Evolutionary conservation across 2,797 vertebrate species (phyloP).

Genomic region (Takifugu ocellatus): DNA sequence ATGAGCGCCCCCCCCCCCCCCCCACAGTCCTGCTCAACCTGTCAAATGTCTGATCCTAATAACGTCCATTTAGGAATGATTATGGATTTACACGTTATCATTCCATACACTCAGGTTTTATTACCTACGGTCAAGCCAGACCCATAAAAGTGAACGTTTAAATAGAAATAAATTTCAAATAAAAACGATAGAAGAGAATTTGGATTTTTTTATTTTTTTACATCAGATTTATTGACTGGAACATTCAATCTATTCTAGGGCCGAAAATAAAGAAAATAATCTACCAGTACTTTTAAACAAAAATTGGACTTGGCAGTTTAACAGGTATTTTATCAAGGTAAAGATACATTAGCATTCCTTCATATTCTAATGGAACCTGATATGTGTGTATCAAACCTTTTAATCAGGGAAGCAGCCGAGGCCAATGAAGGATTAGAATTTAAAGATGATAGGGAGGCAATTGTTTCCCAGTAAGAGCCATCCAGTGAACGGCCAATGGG

Average conservation of each 20-base stretch:
- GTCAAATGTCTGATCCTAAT: constrained; percentile 12
- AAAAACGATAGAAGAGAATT: no score
- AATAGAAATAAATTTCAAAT: no score
- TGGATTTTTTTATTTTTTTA: no score
- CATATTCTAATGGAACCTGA: constrained; percentile 66
- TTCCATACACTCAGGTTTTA: no score
- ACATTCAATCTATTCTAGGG: constrained; percentile 26
- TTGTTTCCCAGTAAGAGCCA: constrained; percentile 35
- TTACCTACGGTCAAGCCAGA: no score
- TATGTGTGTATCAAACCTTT: constrained; percentile 59
- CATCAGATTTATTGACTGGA: no score
- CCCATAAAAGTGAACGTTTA: no score
- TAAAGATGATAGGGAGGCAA: constrained; percentile 33
- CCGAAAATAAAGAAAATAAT: constrained; percentile 43
- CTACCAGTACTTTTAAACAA: constrained; percentile 30
- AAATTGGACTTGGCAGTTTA: constrained; percentile 57
- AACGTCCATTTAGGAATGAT: constrained; percentile 12
- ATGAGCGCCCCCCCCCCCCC: not conserved
- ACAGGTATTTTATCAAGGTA: constrained; percentile 67
- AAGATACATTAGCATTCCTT: constrained; percentile 72
- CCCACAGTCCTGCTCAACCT: constrained; percentile 16
- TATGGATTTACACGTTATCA: constrained; percentile 21
- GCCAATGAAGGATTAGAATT: constrained; percentile 55
- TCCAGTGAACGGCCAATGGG: constrained; percentile 38
- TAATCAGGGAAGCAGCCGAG: constrained; percentile 29